Evolutionary conservation across 2,797 vertebrate genomes (phyloP).

Genomic region (Vipera ursinii): DNA sequence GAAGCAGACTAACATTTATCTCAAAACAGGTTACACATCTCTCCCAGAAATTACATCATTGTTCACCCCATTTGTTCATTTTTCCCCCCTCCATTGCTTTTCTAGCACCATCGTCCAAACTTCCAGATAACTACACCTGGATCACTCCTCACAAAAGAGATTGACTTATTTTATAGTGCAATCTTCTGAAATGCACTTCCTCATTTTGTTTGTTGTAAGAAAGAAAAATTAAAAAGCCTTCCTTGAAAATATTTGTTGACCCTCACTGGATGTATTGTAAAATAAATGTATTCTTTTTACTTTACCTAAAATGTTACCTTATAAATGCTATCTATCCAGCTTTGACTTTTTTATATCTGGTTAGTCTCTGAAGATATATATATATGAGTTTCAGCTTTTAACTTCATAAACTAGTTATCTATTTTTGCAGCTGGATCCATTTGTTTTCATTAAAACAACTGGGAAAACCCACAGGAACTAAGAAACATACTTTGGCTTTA

Average conservation of each 20-base stretch:
- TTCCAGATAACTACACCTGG: background rate
- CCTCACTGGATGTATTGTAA: background rate
- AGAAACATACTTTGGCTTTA: slow-evolving; percentile 7
- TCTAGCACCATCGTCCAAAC: background rate
- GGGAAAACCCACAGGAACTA: background rate
- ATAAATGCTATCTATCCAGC: background rate
- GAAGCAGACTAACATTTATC: background rate
- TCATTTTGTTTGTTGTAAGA: slow-evolving; percentile 20
- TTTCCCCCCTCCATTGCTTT: background rate
- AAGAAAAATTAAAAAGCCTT: background rate
- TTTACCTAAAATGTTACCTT: slow-evolving; percentile 10
- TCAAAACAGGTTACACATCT: background rate
- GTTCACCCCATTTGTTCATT: background rate
- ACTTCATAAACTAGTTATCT: slow-evolving; percentile 12
- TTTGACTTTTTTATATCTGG: background rate
- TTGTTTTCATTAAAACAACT: slow-evolving; percentile 34
- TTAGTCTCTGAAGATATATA: background rate
- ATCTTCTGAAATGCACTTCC: slow-evolving; percentile 16
- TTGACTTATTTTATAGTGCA: slow-evolving; percentile 19
- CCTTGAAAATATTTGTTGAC: slow-evolving; percentile 28
- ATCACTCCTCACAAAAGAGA: slow-evolving; percentile 31
- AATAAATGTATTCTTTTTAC: background rate
- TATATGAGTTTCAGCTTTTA: background rate
- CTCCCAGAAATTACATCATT: background rate
- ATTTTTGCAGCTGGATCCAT: slow-evolving; percentile 7